These are phyloP conservation scores for Acanthosoma haemorrhoidale DNA, from an alignment of 2,888 invertebrate species.

Conservation along the genomic window DNA sequence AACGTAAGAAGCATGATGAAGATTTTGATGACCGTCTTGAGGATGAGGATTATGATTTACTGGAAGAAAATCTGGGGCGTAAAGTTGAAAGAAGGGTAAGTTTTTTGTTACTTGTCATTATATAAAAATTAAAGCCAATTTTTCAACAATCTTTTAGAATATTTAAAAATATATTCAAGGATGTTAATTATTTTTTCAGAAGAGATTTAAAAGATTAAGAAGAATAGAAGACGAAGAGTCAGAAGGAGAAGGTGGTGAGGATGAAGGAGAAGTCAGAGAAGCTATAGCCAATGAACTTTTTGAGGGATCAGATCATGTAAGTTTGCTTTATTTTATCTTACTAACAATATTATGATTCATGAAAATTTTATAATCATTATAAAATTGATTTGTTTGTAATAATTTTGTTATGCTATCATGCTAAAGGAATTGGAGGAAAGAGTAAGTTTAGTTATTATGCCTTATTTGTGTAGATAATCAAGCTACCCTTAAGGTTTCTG, in stretches of 20 bases:
- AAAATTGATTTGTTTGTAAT: neutral
- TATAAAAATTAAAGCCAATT: no score
- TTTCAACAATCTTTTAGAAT: no score
- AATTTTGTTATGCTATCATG: neutral
- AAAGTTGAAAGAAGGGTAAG: constrained; percentile 80
- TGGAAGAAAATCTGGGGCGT: constrained; percentile 95
- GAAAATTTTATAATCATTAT: neutral
- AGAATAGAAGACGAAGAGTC: constrained; percentile 86
- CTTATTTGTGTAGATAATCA: neutral
- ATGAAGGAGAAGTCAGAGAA: constrained; percentile 70
- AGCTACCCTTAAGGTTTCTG: no score
- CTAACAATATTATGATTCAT: neutral
- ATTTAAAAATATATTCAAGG: neutral
- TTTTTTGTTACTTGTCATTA: no score
- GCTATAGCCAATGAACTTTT: constrained; percentile 86
- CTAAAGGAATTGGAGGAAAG: constrained; percentile 25
- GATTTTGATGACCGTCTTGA: constrained; percentile 87
- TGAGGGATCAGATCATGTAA: constrained; percentile 76
- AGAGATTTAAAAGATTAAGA: constrained; percentile 77
- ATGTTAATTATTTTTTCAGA: constrained; percentile 58
- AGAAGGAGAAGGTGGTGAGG: constrained; percentile 76
- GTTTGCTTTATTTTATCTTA: constrained; percentile 43
- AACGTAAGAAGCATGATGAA: constrained; percentile 76
- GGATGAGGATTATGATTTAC: constrained; percentile 96
- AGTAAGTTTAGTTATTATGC: constrained; percentile 11